Evolutionary conservation across 2,797 vertebrate species (phyloP), one percentile per base, ranked within the genome.

Genomic region (Lemur catta): DNA sequence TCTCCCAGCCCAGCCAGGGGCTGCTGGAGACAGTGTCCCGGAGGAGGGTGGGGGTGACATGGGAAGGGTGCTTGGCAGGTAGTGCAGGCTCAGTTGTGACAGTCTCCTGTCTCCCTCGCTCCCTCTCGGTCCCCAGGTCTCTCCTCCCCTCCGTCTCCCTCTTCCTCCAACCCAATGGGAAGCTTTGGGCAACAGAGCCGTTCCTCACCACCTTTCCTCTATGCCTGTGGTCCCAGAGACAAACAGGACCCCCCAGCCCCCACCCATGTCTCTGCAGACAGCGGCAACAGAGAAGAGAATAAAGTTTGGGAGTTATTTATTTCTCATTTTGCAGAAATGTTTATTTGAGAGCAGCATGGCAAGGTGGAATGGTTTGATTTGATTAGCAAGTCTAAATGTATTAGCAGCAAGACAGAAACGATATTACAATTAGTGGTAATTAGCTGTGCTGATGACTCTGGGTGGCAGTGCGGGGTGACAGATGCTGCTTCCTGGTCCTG

Each of bases 311-410:
- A 89, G 75, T 80, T 72, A 43, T 57, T 93, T 97, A 96, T 95
- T 97, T 97, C 93, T 80, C 75, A 41, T 94, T 95, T 92, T 96
- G 96, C 97, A 98, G 95, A 98, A 98, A 97, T 97, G 96, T 98
- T 97, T 98, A 97, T 97, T 97, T 91, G 97, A 91, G 98, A 98
- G 98, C 92, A 76, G 94, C 89, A 33, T 0, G 50, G 97, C 97
- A 97, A 98, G 98, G 97, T 98, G 97, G 98, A 97, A 96, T 94
- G 97, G 97, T 98, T 96, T 98, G 98, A 98, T 98, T 98, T 98
- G 98, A 99, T 98, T 98, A 98, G 98, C 98, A 98, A 98, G 98
- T 98, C 98, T 98, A 98, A 98, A 98, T 98, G 98, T 98, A 98
- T 98, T 98, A 98, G 97, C 97, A 95, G 98, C 97, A 97, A 98